Base-by-base conservation (phyloP, 2,888 invertebrate genomes). In the Dexiosoma caninum region DNA sequence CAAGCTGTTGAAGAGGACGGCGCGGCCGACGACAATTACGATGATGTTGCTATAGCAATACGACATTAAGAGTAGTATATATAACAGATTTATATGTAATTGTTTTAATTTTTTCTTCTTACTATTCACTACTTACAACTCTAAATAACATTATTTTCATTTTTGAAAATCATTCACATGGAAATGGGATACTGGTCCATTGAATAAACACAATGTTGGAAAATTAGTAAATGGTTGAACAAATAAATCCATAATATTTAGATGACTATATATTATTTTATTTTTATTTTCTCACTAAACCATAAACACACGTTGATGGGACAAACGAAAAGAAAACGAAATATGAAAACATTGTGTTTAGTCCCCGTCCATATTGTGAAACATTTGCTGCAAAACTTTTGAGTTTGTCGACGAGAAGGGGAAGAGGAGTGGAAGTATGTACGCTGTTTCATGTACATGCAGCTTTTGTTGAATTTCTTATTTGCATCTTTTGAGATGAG, bases 101-200 rank as follows among this genome's bases (percentile, higher is more conserved):
- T 72, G 51, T 60, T 59, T 67, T 51, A 32, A 37, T 51, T 16
- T 32, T 8, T 27, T 44, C 23, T 46, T 55, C 8, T 30, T 12
- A 8, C 14, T 37, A 9, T 27, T 19, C 35, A 27, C 27, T 42
- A 60, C 23, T 14, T 23, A 37, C 14, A 71, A 49, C 60, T 62
- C 40, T 44, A 40, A 37, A 35, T 5, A 37, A 53, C 42, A 42
- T 62, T n/a, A 14, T 44, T 32, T 42, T 62, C 10, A 32, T 62
- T 62, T 32, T 62, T 53, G 23, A 9, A 66, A 77, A 49, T 64
- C 64, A 78, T 64, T 78, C 77, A 78, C 57, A 78, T 71, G 70
- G 77, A 78, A 78, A 78, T 70, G 77, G 70, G 70, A 70, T 71
- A 71, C 77, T 71, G 77, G 77, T 78, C 77, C 77, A 78, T 71